Percentiles rank a stretch among this genome's conserved stretches.
Conservation (phyloP, 2,888 invertebrate species). For the Calliopum simillimum region DNA sequence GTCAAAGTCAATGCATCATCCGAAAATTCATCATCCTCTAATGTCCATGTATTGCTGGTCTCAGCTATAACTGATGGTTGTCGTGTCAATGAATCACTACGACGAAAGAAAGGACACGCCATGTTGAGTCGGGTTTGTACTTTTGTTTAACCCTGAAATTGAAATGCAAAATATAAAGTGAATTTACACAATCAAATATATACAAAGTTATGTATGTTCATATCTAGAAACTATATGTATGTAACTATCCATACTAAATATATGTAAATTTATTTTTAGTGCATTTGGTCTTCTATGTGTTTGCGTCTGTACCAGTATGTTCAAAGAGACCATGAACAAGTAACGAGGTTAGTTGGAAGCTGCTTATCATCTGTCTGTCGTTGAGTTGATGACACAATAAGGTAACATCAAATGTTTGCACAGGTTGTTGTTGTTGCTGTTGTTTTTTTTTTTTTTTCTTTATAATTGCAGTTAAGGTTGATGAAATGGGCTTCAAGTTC, state of each 20-base stretch:
- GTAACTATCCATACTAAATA: background rate
- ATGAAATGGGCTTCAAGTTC: slow-evolving; percentile 50
- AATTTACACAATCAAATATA: background rate
- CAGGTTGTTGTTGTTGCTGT: slow-evolving; percentile 17
- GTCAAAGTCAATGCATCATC: slow-evolving; percentile 72
- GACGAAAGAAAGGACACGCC: slow-evolving; percentile 67
- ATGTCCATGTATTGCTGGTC: slow-evolving; percentile 58
- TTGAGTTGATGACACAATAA: no score
- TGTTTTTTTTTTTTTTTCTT: no score
- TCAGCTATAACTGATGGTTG: slow-evolving; percentile 64
- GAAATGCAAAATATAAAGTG: background rate
- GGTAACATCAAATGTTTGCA: no score
- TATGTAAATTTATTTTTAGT: background rate
- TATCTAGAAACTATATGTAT: no score
- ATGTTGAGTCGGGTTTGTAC: slow-evolving; percentile 49
- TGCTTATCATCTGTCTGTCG: no score
- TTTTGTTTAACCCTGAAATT: slow-evolving; percentile 26
- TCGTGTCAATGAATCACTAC: slow-evolving; percentile 62
- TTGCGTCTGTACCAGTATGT: background rate
- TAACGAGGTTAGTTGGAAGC: background rate
- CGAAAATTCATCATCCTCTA: slow-evolving; percentile 66
- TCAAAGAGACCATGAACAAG: background rate
- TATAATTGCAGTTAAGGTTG: slow-evolving; percentile 11
- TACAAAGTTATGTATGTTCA: background rate
- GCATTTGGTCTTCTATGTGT: slow-evolving; percentile 13